Evolutionary conservation across 2,888 invertebrate genomes (phyloP), one percentile per base, ranked within the genome.

Genomic region (Scaptomyza reducta): DNA sequence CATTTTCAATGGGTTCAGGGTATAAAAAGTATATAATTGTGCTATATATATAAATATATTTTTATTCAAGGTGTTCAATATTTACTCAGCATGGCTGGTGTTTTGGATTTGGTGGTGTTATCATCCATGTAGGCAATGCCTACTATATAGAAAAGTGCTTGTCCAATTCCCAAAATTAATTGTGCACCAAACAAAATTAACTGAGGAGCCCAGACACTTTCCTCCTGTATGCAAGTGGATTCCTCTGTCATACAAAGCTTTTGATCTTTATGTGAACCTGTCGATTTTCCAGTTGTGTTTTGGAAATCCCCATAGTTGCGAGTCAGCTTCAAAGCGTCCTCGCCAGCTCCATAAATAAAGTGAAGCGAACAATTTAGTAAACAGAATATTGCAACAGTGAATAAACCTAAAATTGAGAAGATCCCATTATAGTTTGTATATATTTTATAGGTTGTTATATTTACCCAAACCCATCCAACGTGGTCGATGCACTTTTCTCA

Each of bases 111-210:
- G 78, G 94, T 93, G 33, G 94, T 94, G 83, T 95, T 95, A 85
- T 95, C 95, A 80, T 95, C 95, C 94, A 95, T 94, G 87, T 95
- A 95, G 3, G 95, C 93, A 10, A 95, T 93, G 0, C 95, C 95
- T 11, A 95, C 91, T 0, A 94, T 94, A 80, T 94, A 94, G 82
- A 94, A 95, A 0, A 95, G 90, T 1, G 94, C 93, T 46, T 94
- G 94, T 6, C 95, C 95, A 41, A 95, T 93, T 3, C 95, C 95
- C 1, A 94, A 94, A 27, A 95, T 93, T 56, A 95, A 92, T 83
- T 95, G 94, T 0, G 95, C 95, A 1, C 93, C 78, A 81, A 95
- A 94, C 22, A 95, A 91, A 10, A 95, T 91, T 18, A 93, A 87
- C 66, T 93, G 93, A 0, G 95, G 94, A 7, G 93, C 92, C 73